Evolutionary conservation across 2,113 vertebrate genomes (phyloP).

Genomic region (Sitta europaea): DNA sequence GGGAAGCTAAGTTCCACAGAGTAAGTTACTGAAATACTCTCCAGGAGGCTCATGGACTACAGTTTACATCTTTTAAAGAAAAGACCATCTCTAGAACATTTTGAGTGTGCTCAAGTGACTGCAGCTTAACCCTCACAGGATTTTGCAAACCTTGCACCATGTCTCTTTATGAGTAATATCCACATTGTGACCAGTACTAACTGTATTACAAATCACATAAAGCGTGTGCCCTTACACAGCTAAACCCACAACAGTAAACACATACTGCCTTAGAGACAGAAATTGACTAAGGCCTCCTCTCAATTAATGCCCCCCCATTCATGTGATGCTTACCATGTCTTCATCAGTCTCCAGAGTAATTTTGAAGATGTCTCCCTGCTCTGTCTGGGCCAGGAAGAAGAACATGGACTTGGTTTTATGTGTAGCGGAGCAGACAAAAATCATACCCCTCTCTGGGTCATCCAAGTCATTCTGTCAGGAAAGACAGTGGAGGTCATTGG

Average conservation of each 20-base stretch:
- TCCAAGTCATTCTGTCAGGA: conserved; percentile 90
- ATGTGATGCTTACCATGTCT: conserved; percentile 86
- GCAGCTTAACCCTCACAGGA: not conserved
- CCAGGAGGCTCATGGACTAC: not conserved
- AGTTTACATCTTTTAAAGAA: not conserved
- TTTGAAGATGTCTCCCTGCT: conserved; percentile 98
- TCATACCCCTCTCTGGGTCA: conserved; percentile 97
- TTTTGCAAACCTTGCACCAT: rapidly evolving
- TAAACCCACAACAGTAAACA: not conserved
- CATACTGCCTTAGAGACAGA: not conserved
- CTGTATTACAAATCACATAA: rapidly evolving
- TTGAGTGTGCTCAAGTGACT: not conserved
- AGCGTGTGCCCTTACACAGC: rapidly evolving
- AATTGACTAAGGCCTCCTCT: not conserved
- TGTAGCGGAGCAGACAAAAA: conserved; percentile 97
- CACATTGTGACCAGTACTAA: not conserved
- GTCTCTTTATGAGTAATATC: not conserved
- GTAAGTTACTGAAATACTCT: not conserved
- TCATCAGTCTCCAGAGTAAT: conserved; percentile 97
- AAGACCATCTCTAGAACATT: not conserved
- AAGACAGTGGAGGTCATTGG: not conserved
- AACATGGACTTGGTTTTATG: conserved; percentile 99
- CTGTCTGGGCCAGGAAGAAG: conserved; percentile 97
- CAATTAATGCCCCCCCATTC: not conserved
- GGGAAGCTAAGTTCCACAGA: not conserved